Percentiles rank a stretch among this genome's conserved stretches.
phyloP scores from a whole-genome alignment of 2,113 vertebrate species.

The Gallinago undulata region DNA sequence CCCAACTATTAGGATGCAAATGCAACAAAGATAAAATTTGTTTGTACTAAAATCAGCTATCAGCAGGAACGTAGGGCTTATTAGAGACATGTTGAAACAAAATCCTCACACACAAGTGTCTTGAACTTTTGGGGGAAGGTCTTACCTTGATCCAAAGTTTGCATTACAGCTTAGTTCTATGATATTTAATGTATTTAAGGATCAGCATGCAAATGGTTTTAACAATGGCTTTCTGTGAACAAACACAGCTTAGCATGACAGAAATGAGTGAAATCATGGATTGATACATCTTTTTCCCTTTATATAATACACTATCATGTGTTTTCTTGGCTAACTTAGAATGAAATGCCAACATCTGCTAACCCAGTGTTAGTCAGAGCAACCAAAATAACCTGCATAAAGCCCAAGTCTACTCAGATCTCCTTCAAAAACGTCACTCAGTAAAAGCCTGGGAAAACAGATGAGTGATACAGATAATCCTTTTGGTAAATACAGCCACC shows the following conservation, averaged over 20 bases:
- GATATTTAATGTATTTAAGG: neutral
- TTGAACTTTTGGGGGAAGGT: neutral
- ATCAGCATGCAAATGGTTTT: neutral
- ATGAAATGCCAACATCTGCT: neutral
- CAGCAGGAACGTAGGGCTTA: neutral
- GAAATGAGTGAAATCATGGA: neutral
- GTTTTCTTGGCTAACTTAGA: neutral
- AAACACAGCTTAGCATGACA: neutral
- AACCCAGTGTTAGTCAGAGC: neutral
- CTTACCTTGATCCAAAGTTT: neutral
- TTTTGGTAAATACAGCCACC: conserved; percentile 49
- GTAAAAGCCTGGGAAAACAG: conserved; percentile 55
- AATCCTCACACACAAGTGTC: neutral
- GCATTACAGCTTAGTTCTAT: neutral
- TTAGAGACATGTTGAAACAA: neutral
- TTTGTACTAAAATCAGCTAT: neutral
- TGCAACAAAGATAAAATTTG: neutral
- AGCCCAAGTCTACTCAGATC: neutral
- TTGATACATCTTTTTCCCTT: neutral
- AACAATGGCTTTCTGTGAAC: neutral
- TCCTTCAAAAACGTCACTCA: conserved; percentile 6
- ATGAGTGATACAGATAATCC: conserved; percentile 31
- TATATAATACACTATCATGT: neutral
- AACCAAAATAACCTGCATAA: conserved; percentile 4
- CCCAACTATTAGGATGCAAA: neutral